Evolutionary conservation across 2,888 invertebrate genomes (phyloP), one percentile per base, ranked within the genome.

Genomic region (Conops quadrifasciatus): DNA sequence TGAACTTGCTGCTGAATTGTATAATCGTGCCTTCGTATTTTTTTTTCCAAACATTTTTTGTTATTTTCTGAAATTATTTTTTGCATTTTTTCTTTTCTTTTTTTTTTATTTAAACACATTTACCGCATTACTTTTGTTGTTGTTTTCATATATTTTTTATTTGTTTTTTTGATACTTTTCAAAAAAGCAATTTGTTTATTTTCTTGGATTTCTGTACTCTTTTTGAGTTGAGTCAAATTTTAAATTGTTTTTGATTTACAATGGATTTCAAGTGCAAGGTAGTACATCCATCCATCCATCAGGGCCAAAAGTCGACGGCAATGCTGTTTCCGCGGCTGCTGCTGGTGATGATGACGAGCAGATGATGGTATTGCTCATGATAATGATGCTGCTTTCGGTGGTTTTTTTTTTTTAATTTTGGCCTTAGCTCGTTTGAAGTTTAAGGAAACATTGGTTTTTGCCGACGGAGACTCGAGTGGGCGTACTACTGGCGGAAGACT

Each of bases 231-330:
- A 28, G 62, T 15, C 21, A 47, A 30, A 51, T 60, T 62, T 60
- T 60, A 36, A 51, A 62, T 30, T 59, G 67, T 19, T 56, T 62
- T 62, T 36, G 68, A 51, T 68, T 62, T 62, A 51, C 15, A 15
- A 51, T 16, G 51, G 51, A 51, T 62, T 68, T 68, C 68, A 68
- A 68, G 68, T 62, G 68, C 68, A 68, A 68, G 68, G 68, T 68
- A n/a, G n/a, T n/a, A n/a, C n/a, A n/a, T n/a, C 51, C 51, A 30
- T 56, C 5, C 36, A 36, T 36, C 36, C 67, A 43, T 21, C 49
- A 58, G 43, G 28, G 58, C 15, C 3, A 58, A 28, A 26, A 58
- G 13, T 53, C 1, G 53, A 53, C 9, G 36, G 36, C 9, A 36
- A 36, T 36, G 36, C n/a, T n/a, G n/a, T n/a, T n/a, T n/a, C n/a